Conservation (phyloP, 2,113 vertebrate species). For the Emberiza fucata region DNA sequence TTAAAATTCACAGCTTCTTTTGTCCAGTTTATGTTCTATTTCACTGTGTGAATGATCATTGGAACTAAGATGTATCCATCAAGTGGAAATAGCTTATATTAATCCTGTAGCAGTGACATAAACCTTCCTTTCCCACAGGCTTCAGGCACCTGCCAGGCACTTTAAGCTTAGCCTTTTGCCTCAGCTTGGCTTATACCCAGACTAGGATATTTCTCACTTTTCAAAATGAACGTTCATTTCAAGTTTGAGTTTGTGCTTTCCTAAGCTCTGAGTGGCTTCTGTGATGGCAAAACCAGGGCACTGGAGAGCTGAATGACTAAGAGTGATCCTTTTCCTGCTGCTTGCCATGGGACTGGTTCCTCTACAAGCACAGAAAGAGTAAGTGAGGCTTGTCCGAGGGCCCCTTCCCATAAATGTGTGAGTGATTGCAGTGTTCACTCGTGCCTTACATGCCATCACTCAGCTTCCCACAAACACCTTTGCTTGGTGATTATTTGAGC, state of each 20-base stretch:
- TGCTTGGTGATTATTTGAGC: neutral
- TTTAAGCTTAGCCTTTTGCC: neutral
- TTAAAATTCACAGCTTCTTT: neutral
- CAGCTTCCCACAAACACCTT: neutral
- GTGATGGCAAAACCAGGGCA: neutral
- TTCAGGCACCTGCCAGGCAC: neutral
- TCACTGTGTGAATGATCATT: neutral
- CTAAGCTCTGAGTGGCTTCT: neutral
- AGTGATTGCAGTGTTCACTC: neutral
- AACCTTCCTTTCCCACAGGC: neutral
- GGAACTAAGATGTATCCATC: neutral
- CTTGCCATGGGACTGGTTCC: neutral
- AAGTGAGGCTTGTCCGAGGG: neutral
- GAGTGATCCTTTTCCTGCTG: neutral
- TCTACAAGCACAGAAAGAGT: neutral
- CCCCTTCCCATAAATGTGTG: neutral
- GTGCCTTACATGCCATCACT: neutral
- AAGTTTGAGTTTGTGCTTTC: neutral
- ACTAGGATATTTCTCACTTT: neutral
- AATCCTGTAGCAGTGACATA: neutral
- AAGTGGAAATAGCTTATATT: neutral
- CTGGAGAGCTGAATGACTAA: neutral
- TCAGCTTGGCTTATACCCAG: neutral
- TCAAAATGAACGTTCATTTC: neutral
- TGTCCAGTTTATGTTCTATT: neutral